A percentile compares a stretch with the other conserved stretches of the same genome.
Conservation (phyloP, 2,113 vertebrate genomes). For the Plestiodon gilberti region DNA sequence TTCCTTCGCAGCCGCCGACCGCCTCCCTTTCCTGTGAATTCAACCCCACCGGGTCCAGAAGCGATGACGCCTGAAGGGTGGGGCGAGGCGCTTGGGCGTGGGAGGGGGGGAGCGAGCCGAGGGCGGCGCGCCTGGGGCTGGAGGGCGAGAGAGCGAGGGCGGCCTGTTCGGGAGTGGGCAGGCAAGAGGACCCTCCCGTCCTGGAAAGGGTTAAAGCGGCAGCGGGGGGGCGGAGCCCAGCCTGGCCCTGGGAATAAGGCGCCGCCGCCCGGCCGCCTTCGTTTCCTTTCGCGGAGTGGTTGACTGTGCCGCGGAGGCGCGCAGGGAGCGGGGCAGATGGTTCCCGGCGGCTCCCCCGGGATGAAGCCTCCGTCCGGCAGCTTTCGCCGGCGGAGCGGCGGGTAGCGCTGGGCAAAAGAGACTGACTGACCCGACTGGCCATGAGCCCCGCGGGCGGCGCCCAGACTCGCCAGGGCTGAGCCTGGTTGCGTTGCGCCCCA, state of each 20-base stretch:
- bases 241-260: constrained; percentile 62
- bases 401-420: background rate
- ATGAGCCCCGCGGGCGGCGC: constrained; percentile 43
- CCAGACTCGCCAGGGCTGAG: background rate
- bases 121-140: background rate
- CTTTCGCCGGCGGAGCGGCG: constrained; percentile 42
- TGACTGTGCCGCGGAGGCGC: constrained; percentile 28
- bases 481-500: background rate
- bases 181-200: constrained; percentile 23
- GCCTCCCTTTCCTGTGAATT: background rate
- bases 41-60: background rate
- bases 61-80: background rate
- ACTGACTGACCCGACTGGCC: constrained; percentile 5
- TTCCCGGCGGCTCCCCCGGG: background rate
- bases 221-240: constrained; percentile 59
- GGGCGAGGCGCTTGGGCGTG: background rate
- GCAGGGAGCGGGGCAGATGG: background rate
- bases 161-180: background rate
- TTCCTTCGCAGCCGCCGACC: no score
- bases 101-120: background rate
- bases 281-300: constrained; percentile 4
- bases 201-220: constrained; percentile 53
- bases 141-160: constrained; percentile 4
- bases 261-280: constrained; percentile 30
- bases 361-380: constrained; percentile 2